Conservation (phyloP, 1,140 invertebrate genomes). For the Chymomyza costata region DNA sequence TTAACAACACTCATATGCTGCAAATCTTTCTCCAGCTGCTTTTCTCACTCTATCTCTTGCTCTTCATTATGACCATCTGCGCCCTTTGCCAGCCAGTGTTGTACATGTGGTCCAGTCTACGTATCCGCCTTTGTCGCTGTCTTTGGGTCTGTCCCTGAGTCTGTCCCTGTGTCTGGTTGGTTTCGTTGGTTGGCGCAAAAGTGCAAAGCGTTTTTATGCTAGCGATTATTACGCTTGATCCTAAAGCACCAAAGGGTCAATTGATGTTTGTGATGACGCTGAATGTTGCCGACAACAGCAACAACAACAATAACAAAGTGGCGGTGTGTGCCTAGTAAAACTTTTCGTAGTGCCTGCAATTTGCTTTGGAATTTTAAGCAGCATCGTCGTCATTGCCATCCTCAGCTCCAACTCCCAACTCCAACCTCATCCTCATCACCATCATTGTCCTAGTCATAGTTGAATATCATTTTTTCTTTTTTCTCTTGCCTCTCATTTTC, state of each 20-base stretch:
- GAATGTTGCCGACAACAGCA: conserved; percentile 45
- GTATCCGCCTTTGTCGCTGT: no score
- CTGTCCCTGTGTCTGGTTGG: no score
- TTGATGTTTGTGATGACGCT: conserved; percentile 74
- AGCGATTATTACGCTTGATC: conserved; percentile 75
- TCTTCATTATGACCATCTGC: no score
- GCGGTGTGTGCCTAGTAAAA: no score
- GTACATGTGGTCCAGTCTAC: no score
- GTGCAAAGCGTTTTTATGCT: conserved; percentile 73
- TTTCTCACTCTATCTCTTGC: no score
- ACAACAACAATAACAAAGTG: conserved; percentile 7
- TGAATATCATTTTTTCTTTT: conserved; percentile 45
- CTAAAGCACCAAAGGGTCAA: conserved; percentile 72
- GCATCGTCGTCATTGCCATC: conserved; percentile 36
- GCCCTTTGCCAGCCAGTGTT: no score
- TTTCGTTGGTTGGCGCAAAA: conserved; percentile 52
- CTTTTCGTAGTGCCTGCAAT: conserved; percentile 48
- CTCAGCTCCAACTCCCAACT: no score
- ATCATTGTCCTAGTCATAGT: conserved; percentile 21
- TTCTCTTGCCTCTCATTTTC: conserved; percentile 27
- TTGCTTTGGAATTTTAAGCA: conserved; percentile 74
- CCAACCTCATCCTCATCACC: conserved; percentile 4
- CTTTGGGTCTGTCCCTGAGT: no score
- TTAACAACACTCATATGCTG: no score
- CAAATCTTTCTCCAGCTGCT: no score